A percentile compares a stretch with the other conserved stretches of the same genome.
phyloP scores from a whole-genome alignment of 2,113 vertebrate species.

The Psittacara wagleri region DNA sequence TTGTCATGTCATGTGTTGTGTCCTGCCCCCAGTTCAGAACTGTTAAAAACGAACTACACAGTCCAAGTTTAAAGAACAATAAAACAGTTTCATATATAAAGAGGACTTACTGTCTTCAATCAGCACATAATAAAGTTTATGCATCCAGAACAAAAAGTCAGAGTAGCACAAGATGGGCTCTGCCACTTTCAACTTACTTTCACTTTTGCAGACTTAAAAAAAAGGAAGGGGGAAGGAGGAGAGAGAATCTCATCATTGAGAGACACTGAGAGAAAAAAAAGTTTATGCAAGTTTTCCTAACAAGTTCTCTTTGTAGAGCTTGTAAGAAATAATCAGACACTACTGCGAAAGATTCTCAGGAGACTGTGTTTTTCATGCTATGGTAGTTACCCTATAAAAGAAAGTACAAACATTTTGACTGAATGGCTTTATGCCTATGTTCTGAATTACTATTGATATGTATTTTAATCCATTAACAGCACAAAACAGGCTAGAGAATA shows the following conservation, averaged over 20 bases:
- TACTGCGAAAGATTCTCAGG: background rate
- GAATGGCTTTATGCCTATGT: background rate
- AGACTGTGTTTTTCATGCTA: background rate
- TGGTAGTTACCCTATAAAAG: background rate
- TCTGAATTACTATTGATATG: background rate
- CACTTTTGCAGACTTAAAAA: background rate
- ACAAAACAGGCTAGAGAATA: background rate
- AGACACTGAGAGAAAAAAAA: background rate
- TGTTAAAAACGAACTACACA: background rate
- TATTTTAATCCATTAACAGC: background rate
- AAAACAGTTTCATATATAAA: background rate
- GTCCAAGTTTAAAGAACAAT: background rate
- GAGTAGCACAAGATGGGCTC: background rate
- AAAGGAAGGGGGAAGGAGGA: accelerated
- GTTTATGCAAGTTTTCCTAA: background rate
- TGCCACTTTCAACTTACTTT: background rate
- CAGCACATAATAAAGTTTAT: background rate
- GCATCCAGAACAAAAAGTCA: background rate
- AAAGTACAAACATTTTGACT: background rate
- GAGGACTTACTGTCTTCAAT: background rate
- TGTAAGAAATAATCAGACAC: background rate
- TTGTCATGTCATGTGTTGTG: background rate
- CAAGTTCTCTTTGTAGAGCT: background rate
- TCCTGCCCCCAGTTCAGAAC: background rate
- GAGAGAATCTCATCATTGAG: background rate